Percentiles rank a stretch among this genome's conserved stretches.
Conservation (phyloP, 2,888 invertebrate genomes). For the Azorinus chamasolen region DNA sequence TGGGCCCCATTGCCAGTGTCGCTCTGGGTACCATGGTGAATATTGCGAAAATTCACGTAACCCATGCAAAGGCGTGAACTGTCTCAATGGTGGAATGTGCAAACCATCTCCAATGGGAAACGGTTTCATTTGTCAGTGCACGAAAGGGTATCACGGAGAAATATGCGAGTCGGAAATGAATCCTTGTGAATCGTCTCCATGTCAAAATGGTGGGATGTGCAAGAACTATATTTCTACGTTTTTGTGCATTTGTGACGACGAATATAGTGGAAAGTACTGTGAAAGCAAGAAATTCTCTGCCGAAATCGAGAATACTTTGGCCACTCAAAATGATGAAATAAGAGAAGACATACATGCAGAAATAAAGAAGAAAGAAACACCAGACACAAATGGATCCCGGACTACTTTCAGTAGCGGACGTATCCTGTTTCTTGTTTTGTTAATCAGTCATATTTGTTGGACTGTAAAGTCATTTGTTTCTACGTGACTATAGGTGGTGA, state of each 20-base stretch:
- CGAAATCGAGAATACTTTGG: background rate
- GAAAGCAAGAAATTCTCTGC: constrained; percentile 26
- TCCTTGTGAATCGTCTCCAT: constrained; percentile 66
- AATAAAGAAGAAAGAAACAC: too few species aligned
- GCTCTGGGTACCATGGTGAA: constrained; percentile 64
- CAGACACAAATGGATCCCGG: too few species aligned
- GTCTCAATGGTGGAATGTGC: constrained; percentile 72
- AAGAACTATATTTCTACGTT: constrained; percentile 66
- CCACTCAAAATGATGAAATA: constrained; percentile 10
- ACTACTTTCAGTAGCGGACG: too few species aligned
- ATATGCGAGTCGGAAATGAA: constrained; percentile 68
- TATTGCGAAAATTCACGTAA: constrained; percentile 67
- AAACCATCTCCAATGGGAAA: constrained; percentile 62
- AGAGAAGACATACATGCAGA: constrained; percentile 4
- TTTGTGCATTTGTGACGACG: constrained; percentile 69
- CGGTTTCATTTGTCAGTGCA: constrained; percentile 65
- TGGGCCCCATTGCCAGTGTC: constrained; percentile 65
- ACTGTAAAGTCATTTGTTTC: too few species aligned
- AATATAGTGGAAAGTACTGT: constrained; percentile 65
- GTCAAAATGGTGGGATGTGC: constrained; percentile 71
- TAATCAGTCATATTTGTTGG: too few species aligned
- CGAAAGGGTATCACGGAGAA: constrained; percentile 65
- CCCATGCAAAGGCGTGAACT: constrained; percentile 64
- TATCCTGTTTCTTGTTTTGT: too few species aligned
- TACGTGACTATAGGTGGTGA: too few species aligned